Conservation (phyloP, 2,797 vertebrate species). For the Coregonus suidteri region DNA sequence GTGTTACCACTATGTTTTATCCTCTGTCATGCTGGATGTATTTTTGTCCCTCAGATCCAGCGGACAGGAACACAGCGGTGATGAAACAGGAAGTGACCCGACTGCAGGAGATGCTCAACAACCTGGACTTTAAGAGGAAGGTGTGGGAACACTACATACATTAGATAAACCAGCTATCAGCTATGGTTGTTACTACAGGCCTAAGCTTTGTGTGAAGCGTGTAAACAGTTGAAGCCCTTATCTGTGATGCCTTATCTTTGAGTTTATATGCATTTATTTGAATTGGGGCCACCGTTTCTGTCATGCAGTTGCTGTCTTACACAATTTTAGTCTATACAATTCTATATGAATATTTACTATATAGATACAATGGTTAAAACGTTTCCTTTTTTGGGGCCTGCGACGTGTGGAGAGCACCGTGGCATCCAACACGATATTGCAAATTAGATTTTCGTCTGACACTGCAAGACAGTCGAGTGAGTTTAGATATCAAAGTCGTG, state of each 20-base stretch:
- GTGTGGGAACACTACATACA: constrained; percentile 53
- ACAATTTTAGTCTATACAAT: background rate
- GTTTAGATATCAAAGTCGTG: no score
- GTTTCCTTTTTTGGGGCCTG: background rate
- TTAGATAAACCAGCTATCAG: background rate
- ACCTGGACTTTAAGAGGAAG: constrained; percentile 94
- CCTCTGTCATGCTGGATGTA: background rate
- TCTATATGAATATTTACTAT: no score
- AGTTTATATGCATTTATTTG: background rate
- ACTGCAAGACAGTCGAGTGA: no score
- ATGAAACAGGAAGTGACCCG: constrained; percentile 90
- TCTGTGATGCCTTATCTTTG: background rate
- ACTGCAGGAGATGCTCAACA: constrained; percentile 93
- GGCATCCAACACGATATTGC: no score
- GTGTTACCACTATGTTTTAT: background rate
- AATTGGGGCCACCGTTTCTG: background rate
- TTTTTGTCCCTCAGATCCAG: constrained; percentile 74
- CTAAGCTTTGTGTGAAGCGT: background rate
- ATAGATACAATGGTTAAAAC: no score
- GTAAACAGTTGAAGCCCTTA: background rate
- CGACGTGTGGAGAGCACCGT: no score
- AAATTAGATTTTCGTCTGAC: no score
- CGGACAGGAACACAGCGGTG: constrained; percentile 81
- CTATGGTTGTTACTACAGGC: background rate
- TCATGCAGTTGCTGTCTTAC: background rate